Evolutionary conservation across 2,888 invertebrate species (phyloP).

Genomic region (Xylota segnis): DNA sequence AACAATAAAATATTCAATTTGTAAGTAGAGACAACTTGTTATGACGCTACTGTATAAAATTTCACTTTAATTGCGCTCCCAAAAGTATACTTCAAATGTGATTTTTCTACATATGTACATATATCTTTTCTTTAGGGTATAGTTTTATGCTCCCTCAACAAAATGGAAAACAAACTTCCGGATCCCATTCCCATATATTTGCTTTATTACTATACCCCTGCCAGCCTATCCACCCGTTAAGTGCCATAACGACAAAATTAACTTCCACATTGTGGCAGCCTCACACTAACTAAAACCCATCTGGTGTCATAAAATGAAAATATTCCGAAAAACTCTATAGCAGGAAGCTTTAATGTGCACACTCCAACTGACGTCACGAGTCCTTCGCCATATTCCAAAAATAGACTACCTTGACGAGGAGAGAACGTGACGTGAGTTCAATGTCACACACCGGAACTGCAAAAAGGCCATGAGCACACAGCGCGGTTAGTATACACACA

Average conservation of each 20-base stretch:
- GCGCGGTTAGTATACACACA: constrained; percentile 32
- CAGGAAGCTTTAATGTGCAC: constrained; percentile 45
- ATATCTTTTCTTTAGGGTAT: not conserved
- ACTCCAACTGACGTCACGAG: constrained; percentile 64
- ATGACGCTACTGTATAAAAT: constrained; percentile 19
- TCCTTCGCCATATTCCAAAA: constrained; percentile 63
- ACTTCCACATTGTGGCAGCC: not conserved
- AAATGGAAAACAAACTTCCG: not conserved
- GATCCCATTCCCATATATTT: not conserved
- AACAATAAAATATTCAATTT: constrained; percentile 14
- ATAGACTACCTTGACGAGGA: constrained; percentile 67
- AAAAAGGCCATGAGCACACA: constrained; percentile 53
- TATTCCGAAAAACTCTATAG: constrained; percentile 1
- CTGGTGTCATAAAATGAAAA: constrained; percentile 10
- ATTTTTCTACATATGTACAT: constrained; percentile 2
- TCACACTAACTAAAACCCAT: not conserved
- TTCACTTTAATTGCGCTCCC: constrained; percentile 27
- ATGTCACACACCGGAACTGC: constrained; percentile 75
- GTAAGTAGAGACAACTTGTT: not conserved
- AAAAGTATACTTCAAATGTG: constrained; percentile 36
- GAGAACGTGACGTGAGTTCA: constrained; percentile 72
- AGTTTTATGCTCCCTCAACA: constrained; percentile 1
- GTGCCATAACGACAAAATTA: constrained; percentile 7
- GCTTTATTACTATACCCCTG: not conserved
- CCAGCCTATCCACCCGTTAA: not conserved